Base-by-base conservation (phyloP, 92 coral and sea anemone genomes). In the Heliopora coerulea region DNA sequence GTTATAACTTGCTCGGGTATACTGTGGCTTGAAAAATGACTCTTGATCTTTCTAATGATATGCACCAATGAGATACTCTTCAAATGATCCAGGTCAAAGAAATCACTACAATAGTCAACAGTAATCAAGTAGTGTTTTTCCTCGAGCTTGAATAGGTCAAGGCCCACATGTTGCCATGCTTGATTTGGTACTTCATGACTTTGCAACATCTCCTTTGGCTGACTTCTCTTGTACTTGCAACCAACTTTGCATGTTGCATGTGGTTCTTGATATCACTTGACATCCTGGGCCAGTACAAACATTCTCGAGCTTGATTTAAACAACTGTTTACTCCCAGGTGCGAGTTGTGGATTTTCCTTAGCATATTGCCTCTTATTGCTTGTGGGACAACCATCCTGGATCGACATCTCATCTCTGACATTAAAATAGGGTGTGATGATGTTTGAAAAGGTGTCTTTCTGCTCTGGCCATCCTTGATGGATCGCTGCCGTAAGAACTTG, bases 1-100 rank as follows among this genome's bases (percentile, higher is more conserved):
- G 61, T 72, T 3, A 79, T n/a, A 14, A 85, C 40, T 14, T 59
- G 12, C 34, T 82, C 84, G 0, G 89, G 89, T 1, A 82, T 82
- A 9, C 89, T 73, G 0, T 86, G 27, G 26, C 89, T 42, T 17
- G 84, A 78, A 48, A 86, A 86, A 41, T 86, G 75, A 24, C 81
- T 44, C 75, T 86, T 86, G 33, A 84, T 66, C 56, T 85, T 85
- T 77, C 30, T 48, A 8, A 88, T 77, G 54, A 67, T 54, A 3
- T 86, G 82, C 67, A 75, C 62, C 14, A 86, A 86, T 41, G 65
- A 69, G 48, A 84, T 75, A 79, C 85, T 75, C 0, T 50, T 59
- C 8, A 85, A 85, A 20, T 19, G 68, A 54, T 85, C 57, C 24
- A 88, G 78, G 15, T 85, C 93, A 85, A 83, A 67, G 61, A 85